Base-by-base conservation (phyloP, 1,140 invertebrate genomes). In the Drosophila lacteicornis region DNA sequence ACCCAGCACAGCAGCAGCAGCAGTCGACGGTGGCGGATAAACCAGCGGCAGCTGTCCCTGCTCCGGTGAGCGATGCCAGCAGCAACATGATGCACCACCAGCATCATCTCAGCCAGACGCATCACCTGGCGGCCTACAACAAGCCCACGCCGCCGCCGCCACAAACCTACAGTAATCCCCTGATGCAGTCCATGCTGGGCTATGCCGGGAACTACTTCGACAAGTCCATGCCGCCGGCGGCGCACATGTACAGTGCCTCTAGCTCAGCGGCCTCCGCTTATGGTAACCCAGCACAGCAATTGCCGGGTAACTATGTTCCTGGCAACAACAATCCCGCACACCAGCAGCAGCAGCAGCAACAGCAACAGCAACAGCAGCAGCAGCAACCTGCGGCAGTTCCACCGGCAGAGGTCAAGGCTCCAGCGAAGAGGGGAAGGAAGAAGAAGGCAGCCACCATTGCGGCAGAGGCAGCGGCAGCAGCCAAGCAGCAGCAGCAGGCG, bases 221-320 rank as follows among this genome's bases (percentile, higher is more conserved):
- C 46, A 93, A 93, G 59, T 71, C 76, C 11, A 91, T 92, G 80
- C 88, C 84, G 36, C 92, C 92, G 38, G 87, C 91, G 7, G 92
- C 92, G 2, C 92, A 93, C 36, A 93, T 93, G 85, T 91, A 84
- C 56, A 91, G 84, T 25, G 90, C 78, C 1, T 69, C 78, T 1
- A 82, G 75, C 40, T 63, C 79, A 4, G 62, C 77, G 17, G 73
- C 88, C 2, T 53, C 81, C 4, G 80, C 78, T 0, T 92, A 92
- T 45, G 82, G 87, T 0, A 92, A 91, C 79, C 80, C 83, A 1
- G 78, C 91, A 0, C 91, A 92, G 45, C 91, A 92, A 40, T 13
- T 91, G 68, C 90, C 93, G 30, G 86, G 90, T 1, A 91, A 91
- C 38, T 80, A 88, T 77, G 86, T 88, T 12, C 84, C 75, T 0